Evolutionary conservation across 2,797 vertebrate species (phyloP).

Genomic region (Poeciliopsis paucimaculata): DNA sequence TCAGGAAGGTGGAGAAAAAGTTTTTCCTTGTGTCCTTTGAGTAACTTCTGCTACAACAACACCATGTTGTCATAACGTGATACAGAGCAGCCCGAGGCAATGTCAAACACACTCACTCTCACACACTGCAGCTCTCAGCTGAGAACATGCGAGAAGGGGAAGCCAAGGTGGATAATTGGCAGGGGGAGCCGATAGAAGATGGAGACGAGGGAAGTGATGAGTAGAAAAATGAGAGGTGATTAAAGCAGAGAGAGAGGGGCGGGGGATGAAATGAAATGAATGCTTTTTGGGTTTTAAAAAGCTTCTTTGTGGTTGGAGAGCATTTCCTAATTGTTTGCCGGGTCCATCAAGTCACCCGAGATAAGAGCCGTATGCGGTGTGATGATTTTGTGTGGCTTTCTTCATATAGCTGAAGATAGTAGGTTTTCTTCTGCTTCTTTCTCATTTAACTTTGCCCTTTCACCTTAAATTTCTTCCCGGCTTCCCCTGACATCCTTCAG

Average conservation of each 20-base stretch:
- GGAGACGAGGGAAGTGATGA: slow-evolving; percentile 30
- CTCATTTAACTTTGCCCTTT: slow-evolving; percentile 32
- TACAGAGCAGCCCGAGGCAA: slow-evolving; percentile 74
- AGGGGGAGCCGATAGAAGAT: slow-evolving; percentile 48
- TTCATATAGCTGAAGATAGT: slow-evolving; percentile 25
- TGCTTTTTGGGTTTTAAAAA: slow-evolving; percentile 56
- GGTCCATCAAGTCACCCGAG: slow-evolving; percentile 42
- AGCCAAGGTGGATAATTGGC: slow-evolving; percentile 63
- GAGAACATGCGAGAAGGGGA: slow-evolving; percentile 45
- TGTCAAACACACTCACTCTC: slow-evolving; percentile 64
- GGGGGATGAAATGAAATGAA: slow-evolving; percentile 32
- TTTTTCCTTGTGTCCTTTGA: slow-evolving; percentile 59
- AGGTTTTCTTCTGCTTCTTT: slow-evolving; percentile 23
- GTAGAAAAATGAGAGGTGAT: slow-evolving; percentile 39
- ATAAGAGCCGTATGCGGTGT: slow-evolving; percentile 35
- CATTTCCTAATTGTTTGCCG: slow-evolving; percentile 44
- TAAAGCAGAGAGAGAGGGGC: slow-evolving; percentile 15
- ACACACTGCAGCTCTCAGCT: slow-evolving; percentile 44
- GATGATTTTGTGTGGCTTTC: slow-evolving; percentile 21
- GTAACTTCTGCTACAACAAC: slow-evolving; percentile 65
- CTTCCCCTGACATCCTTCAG: slow-evolving; percentile 9
- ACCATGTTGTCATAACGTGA: slow-evolving; percentile 64
- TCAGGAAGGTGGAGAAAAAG: slow-evolving; percentile 51
- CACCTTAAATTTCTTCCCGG: slow-evolving; percentile 9
- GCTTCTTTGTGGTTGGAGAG: slow-evolving; percentile 44